Conservation (phyloP, 2,113 vertebrate genomes). For the Astur gentilis region DNA sequence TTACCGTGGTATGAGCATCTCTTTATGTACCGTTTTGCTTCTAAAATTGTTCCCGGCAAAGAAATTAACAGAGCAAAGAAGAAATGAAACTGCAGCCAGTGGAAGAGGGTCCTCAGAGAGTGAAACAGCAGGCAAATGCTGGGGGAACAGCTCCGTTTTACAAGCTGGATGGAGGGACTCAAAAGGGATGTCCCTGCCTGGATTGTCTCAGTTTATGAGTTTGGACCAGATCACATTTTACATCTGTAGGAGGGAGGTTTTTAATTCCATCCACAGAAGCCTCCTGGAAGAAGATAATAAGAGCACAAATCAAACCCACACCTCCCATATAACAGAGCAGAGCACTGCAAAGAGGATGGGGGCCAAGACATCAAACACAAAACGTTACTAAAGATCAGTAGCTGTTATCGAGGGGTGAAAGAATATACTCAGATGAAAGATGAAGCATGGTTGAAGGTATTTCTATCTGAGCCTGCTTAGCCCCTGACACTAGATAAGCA, state of each 20-base stretch:
- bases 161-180: neutral
- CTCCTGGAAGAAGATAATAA: conserved; percentile 24
- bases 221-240: neutral
- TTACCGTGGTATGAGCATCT: neutral
- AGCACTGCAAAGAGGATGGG: neutral
- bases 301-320: conserved; percentile 31
- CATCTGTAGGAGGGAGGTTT: neutral
- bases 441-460: neutral
- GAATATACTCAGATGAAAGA: neutral
- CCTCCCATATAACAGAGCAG: neutral
- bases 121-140: neutral
- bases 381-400: neutral
- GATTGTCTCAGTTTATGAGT: neutral
- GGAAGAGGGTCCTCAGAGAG: neutral
- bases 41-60: neutral
- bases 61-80: neutral
- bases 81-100: neutral
- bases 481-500: neutral
- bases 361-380: conserved; percentile 15
- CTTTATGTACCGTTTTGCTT: neutral
- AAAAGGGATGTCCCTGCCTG: neutral
- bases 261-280: neutral
- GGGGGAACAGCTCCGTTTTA: neutral
- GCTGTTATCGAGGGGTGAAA: neutral
- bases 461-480: neutral